Base-by-base conservation (phyloP, 2,797 vertebrate species). In the Todus mexicanus region DNA sequence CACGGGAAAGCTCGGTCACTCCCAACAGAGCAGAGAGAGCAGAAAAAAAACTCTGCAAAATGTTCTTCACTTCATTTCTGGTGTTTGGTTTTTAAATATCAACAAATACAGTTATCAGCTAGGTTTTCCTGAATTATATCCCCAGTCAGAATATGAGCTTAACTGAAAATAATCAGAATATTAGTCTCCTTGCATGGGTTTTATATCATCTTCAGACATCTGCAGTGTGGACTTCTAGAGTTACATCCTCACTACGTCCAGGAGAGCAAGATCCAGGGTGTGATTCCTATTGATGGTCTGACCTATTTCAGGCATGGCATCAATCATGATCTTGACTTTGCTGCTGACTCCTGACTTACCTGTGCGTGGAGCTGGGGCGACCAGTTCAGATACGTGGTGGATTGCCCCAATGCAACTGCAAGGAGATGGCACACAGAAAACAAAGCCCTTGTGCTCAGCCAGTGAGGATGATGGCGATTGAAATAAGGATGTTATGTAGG, bases 311-410 rank as follows among this genome's bases (percentile, higher is more conserved):
- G 38, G 9, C 37, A 68, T 3, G 20, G 40, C 48, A 22, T n/a
- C 40, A 89, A 27, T 12, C 35, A 70, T 3, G 1, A 37, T 71
- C 37, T 63, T 0, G 0, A 27, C 87, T 91, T 74, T 2, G 1
- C 60, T 60, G 3, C 4, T 1, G 6, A 15, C 6, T 80, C 73
- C 18, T 51, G 4, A 42, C 47, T 80, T 84, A 33, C 21, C 33
- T 31, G 7, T 12, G 27, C 0, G 0, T 3, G 10, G 20, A 68
- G 26, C 15, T 42, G n/a, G 40, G 21, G 12, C 0, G 1, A 29
- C 22, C 2, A 1, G 7, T 48, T 37, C 45, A 74, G 57, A 31
- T 1, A 2, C 0, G 0, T 3, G 51, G 16, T 57, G 29, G 81
- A 76, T 43, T 26, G 11, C 26, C 31, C 25, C 3, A 5, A 13